Conservation (phyloP, 1,140 invertebrate species). For the Acromyrmex charruanus region DNA sequence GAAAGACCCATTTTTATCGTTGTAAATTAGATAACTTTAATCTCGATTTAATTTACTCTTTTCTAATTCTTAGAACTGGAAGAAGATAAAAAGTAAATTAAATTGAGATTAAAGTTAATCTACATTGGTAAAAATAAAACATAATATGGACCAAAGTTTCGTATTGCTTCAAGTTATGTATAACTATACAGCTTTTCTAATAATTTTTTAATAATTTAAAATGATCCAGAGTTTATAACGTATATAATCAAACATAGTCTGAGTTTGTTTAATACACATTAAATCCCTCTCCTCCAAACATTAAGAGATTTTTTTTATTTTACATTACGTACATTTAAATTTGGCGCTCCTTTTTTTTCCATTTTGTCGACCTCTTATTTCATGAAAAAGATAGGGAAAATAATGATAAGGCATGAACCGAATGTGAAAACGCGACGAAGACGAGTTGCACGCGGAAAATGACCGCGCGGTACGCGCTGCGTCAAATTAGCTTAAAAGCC, state of each 20-base stretch:
- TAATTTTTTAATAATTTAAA: not conserved
- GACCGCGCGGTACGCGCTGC: conserved; percentile 7
- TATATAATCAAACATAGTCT: too few relatives aligned
- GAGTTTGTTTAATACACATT: too few relatives aligned
- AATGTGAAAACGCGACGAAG: conserved; percentile 20
- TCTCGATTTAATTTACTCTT: too few relatives aligned
- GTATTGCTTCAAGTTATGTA: not conserved
- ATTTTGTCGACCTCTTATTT: not conserved
- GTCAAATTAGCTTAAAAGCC: conserved; percentile 76
- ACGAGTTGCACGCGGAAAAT: conserved; percentile 20
- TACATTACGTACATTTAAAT: not conserved
- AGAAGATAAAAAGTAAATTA: too few relatives aligned
- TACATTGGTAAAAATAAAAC: too few relatives aligned
- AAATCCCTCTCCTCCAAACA: not conserved
- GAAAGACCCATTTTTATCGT: too few relatives aligned
- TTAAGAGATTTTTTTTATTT: conserved; percentile 5
- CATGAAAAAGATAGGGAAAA: not conserved
- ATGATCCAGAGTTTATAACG: not conserved
- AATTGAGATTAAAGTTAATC: too few relatives aligned
- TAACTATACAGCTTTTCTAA: not conserved
- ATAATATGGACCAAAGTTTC: not conserved
- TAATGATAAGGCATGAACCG: not conserved
- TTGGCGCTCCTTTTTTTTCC: not conserved
- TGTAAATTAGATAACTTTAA: too few relatives aligned
- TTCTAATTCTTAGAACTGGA: too few relatives aligned